Evolutionary conservation across 2,113 vertebrate species (phyloP), one percentile per base, ranked within the genome.

Genomic region (Lamprologus sp.): DNA sequence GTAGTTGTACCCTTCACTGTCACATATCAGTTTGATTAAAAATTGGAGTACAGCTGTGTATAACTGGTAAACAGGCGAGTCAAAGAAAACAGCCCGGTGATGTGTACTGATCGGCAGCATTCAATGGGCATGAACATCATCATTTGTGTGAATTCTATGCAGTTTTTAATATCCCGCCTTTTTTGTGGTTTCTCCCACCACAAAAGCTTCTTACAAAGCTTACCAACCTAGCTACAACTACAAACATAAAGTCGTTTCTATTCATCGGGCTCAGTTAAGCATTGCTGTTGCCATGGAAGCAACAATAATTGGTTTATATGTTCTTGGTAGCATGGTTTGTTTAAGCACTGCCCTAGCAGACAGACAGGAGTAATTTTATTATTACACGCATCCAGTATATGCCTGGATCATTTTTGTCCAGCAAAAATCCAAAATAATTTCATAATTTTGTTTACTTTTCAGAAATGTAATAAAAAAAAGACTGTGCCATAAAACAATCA

Each of bases 21-120:
- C 49, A 92, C 58, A 79, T 45, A 70, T 28, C 47, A 65, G 54
- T 88, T 87, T 54, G 87, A 85, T 92, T 93, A 90, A 70, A 88
- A 80, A 87, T 55, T 85, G 58, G 40, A 37, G 21, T 79, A 12
- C 28, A 65, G 73, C 77, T 55, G 31, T 85, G 70, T 89, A 10
- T 90, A 51, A 82, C 60, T 73, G 19, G 77, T 91, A 84, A 95
- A 92, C 92, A 89, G 45, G 68, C 21, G 58, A 54, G 79, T 88
- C 88, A 92, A 93, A 93, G 87, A 92, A 89, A 91, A 86, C 21
- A 49, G 75, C 56, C 58, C 14, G 9, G 54, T 49, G 55, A 9
- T 17, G 33, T 51, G 68, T 55, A n/a, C 86, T 81, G 3, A 92
- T 88, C 1, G 58, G 9, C 19, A 31, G 45, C 55, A 37, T 88